Evolutionary conservation across 2,888 invertebrate species (phyloP).

Genomic region (Plebejus argus): DNA sequence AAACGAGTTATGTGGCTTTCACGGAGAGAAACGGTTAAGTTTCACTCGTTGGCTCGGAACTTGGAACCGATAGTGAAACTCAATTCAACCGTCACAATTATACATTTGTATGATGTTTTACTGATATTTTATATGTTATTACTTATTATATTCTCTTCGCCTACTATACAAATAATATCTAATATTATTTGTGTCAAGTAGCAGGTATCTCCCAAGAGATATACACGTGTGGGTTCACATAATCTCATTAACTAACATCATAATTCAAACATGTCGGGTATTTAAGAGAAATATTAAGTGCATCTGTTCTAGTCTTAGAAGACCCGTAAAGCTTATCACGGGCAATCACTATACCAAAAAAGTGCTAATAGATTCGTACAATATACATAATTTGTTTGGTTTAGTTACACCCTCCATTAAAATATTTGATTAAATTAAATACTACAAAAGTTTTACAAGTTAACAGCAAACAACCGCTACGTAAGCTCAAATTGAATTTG

Average conservation of each 20-base stretch:
- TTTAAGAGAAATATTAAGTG: background rate
- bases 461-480: conserved; percentile 33
- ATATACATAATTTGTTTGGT: background rate
- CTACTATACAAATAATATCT: background rate
- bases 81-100: conserved; percentile 34
- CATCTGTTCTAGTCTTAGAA: background rate
- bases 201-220: background rate
- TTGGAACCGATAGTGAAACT: conserved; percentile 57
- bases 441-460: conserved; percentile 26
- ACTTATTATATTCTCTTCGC: background rate
- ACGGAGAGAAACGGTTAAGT: conserved; percentile 65
- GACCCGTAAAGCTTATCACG: background rate
- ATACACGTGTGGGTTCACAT: background rate
- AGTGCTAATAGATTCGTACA: no score
- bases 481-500: conserved; percentile 26
- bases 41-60: conserved; percentile 56
- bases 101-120: conserved; percentile 13
- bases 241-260: background rate
- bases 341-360: no score
- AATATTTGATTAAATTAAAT: background rate
- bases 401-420: background rate
- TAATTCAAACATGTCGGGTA: background rate
- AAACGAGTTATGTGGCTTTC: conserved; percentile 70
- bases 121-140: background rate
- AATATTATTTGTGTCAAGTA: background rate